Evolutionary conservation across 2,797 vertebrate genomes (phyloP).

Genomic region (Kryptopterus vitreolus): DNA sequence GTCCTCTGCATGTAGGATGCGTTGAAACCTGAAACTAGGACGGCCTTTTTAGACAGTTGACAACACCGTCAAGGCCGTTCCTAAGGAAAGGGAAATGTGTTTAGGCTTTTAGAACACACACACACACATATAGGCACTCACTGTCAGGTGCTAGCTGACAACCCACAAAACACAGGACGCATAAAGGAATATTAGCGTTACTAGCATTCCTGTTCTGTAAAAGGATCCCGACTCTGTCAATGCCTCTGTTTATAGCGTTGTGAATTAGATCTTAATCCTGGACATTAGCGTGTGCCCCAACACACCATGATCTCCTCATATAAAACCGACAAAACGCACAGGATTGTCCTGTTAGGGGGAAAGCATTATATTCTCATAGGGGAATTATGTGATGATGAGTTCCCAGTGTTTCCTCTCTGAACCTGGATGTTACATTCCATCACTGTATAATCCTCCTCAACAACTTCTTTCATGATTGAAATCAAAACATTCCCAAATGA

Average conservation of each 20-base stretch:
- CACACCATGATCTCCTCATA: not conserved
- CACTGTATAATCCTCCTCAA: no score
- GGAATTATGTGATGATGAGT: no score
- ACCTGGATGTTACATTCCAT: no score
- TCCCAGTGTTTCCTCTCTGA: no score
- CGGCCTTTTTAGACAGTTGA: constrained; percentile 36
- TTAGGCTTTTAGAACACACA: constrained; percentile 24
- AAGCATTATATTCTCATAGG: no score
- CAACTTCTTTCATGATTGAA: no score
- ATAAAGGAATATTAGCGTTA: constrained; percentile 47
- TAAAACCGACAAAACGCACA: not conserved
- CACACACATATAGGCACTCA: constrained; percentile 1
- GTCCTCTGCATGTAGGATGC: constrained; percentile 33
- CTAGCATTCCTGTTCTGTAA: constrained; percentile 39
- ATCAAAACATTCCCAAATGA: no score
- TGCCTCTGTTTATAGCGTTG: constrained; percentile 50
- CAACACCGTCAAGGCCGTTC: constrained; percentile 25
- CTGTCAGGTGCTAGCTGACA: constrained; percentile 43
- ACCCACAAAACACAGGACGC: constrained; percentile 31
- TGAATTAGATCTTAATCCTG: constrained; percentile 31
- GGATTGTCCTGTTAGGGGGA: not conserved
- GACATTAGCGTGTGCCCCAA: not conserved
- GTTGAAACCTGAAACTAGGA: constrained; percentile 30
- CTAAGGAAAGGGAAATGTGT: constrained; percentile 36
- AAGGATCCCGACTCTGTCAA: constrained; percentile 37